Percentiles rank a stretch among this genome's conserved stretches.
Conservation (phyloP, 2,797 vertebrate genomes). For the Glyptemys insculpta region DNA sequence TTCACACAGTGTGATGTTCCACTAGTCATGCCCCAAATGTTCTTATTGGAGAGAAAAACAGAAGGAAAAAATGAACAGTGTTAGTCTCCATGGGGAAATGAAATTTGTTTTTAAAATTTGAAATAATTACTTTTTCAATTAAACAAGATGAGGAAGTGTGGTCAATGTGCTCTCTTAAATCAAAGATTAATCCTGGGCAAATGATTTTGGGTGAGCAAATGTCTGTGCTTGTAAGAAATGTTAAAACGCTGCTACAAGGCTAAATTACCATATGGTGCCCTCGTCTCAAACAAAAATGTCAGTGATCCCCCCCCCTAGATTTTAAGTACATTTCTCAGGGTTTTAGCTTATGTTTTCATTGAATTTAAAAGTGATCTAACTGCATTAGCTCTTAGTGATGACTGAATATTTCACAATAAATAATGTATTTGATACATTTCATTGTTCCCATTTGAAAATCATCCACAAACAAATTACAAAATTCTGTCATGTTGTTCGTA, state of each 20-base stretch:
- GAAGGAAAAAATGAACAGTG: slow-evolving; percentile 39
- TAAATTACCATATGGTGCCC: neutral
- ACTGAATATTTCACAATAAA: neutral
- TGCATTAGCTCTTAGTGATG: neutral
- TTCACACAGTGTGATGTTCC: neutral
- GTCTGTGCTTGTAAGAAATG: neutral
- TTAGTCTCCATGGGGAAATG: slow-evolving; percentile 22
- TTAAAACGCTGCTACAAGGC: neutral
- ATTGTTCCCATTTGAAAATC: neutral
- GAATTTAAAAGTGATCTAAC: neutral
- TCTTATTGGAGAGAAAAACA: slow-evolving; percentile 28
- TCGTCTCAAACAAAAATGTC: neutral
- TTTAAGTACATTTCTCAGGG: slow-evolving; percentile 4
- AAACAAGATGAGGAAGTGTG: slow-evolving; percentile 24
- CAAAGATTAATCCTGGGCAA: slow-evolving; percentile 1
- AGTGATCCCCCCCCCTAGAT: neutral
- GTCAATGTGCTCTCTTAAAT: neutral
- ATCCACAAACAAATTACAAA: neutral
- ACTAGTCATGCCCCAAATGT: neutral
- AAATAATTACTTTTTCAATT: slow-evolving; percentile 49
- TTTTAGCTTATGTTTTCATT: neutral
- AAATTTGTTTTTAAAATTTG: slow-evolving; percentile 32
- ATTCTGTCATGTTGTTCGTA: neutral
- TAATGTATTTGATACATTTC: neutral
- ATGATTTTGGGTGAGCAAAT: neutral